These are phyloP conservation scores for Acleris emargana DNA, from an alignment of 2,888 invertebrate genomes.

Conservation along the genomic window DNA sequence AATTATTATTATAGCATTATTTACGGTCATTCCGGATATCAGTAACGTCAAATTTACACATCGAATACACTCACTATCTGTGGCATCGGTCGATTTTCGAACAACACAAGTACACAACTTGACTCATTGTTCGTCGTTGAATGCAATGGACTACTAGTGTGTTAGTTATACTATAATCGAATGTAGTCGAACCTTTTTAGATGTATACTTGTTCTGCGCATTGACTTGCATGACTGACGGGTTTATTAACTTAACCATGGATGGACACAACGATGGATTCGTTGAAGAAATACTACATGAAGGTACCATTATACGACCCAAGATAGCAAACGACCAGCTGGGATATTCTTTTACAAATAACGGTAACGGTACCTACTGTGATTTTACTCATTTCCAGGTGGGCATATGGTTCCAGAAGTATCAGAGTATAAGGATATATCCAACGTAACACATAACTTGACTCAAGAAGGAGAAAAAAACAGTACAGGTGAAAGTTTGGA, in stretches of 20 bases:
- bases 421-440: constrained; percentile 25
- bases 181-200: no score
- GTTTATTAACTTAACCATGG: constrained; percentile 11
- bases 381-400: constrained; percentile 2
- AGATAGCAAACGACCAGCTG: not conserved
- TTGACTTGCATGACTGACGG: no score
- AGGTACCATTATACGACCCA: constrained; percentile 7
- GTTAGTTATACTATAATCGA: no score
- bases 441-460: constrained; percentile 16
- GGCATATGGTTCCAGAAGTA: constrained; percentile 14
- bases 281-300: constrained; percentile 34
- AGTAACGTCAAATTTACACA: no score
- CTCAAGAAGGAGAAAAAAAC: constrained; percentile 35
- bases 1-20: no score
- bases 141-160: no score
- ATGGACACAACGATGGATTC: constrained; percentile 23
- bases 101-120: no score
- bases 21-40: no score
- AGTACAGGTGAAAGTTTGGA: constrained; percentile 41
- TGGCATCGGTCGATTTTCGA: no score
- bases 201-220: no score
- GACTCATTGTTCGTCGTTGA: no score
- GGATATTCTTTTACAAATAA: not conserved
- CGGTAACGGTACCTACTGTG: not conserved
- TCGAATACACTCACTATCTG: no score